Conservation (phyloP, 64 coral and sea anemone genomes). For the Stichodactyla helianthus region DNA sequence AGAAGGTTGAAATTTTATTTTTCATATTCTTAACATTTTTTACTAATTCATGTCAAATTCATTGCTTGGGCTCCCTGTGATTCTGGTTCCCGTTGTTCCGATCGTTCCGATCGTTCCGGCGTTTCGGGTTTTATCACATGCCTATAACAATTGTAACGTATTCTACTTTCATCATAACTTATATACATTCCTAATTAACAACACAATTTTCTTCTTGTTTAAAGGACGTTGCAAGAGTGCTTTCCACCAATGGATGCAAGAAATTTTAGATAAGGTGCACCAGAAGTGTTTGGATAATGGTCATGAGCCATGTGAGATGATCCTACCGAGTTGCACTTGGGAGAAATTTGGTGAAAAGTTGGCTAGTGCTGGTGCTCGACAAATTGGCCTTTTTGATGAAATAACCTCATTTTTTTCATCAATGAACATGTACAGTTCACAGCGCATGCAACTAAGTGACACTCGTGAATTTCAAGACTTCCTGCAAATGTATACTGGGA, state of each 20-base stretch:
- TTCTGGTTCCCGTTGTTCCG: no score
- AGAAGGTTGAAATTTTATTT: no score
- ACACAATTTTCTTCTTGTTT: not conserved
- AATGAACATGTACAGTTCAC: conserved; percentile 54
- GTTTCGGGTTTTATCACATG: no score
- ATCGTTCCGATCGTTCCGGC: no score
- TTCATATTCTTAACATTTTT: no score
- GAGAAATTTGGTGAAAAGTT: conserved; percentile 59
- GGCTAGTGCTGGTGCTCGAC: conserved; percentile 11
- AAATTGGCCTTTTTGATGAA: conserved; percentile 55
- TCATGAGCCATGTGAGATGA: not conserved
- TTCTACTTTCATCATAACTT: no score
- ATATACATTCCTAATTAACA: no score
- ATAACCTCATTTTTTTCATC: conserved; percentile 46
- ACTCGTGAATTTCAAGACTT: conserved; percentile 54
- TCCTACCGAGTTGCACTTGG: conserved; percentile 53
- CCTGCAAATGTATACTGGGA: conserved; percentile 47
- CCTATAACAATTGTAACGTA: no score
- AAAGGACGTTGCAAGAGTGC: conserved; percentile 14
- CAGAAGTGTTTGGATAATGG: not conserved
- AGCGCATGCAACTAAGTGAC: conserved; percentile 43
- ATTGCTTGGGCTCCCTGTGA: no score
- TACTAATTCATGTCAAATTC: no score
- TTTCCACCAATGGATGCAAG: not conserved
- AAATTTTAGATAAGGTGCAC: not conserved